Evolutionary conservation across 1,140 invertebrate species (phyloP), one percentile per base, ranked within the genome.

Genomic region (Triops longicaudatus): DNA sequence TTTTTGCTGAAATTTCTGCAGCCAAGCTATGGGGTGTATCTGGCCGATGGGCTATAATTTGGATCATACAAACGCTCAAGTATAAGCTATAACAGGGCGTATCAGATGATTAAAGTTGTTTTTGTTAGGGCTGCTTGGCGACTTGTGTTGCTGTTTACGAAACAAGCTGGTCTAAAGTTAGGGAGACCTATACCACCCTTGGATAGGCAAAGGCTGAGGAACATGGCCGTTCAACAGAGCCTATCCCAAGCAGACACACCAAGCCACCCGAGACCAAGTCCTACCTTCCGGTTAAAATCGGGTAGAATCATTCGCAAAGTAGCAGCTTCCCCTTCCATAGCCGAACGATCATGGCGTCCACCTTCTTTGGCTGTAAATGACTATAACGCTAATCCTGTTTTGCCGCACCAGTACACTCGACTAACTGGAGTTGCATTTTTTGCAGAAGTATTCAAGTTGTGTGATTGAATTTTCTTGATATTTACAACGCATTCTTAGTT

Each of bases 281-380:
- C 26, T 42, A 43, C 41, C 10, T 75, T 75, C 22, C 37, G 37
- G 17, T 44, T 75, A 11, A 75, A 42, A 26, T 75, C 74, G 10
- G 74, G 74, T 31, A 75, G 44, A 75, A 27, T 75, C 11, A 75
- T 75, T 43, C 74, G 74, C 22, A 75, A 41, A 42, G 27, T 75
- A 17, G 44, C 74, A 26, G 44, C 74, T 43, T 41, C 74, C 11
- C 74, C 74, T 11, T 44, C 37, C 10, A 11, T 75, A 12, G 14
- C 26, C 17, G 37, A 44, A 43, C 26, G 74, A 31, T 26, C 74
- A 44, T 75, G 74, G 74, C 37, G 44, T 22, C 37, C 74, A 75
- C 74, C 74, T 6, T 14, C 74, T 22, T 27, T 17, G 11, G 27
- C 22, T 50, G 22, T 26, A 10, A 28, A 17, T 27, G 74, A 75